Evolutionary conservation across 2,113 vertebrate genomes (phyloP).

Genomic region (Antechinus flavipes): DNA sequence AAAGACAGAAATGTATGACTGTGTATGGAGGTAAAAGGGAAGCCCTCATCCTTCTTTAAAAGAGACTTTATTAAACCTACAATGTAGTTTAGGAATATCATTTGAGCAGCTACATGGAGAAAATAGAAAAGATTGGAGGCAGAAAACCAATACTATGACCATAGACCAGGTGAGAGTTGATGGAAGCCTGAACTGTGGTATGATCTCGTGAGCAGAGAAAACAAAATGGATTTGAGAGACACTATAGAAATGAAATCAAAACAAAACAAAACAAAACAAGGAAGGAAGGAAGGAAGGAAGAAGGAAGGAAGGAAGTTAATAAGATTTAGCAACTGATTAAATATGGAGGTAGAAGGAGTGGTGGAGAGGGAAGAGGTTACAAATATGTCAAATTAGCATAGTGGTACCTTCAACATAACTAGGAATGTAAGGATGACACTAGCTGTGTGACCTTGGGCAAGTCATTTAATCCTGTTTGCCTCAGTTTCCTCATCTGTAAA

Average conservation of each 20-base stretch:
- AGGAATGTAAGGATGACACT: not conserved
- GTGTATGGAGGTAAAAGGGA: not conserved
- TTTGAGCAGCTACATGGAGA: not conserved
- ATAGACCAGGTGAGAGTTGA: not conserved
- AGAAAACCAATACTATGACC: not conserved
- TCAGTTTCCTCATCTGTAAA: not conserved
- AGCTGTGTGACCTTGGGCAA: not conserved
- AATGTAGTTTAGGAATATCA: not conserved
- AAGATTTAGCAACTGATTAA: not conserved
- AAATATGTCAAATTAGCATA: not conserved
- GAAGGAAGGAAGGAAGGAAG: not conserved
- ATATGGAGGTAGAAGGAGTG: not conserved
- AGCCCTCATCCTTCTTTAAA: not conserved
- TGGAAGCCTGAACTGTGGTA: not conserved
- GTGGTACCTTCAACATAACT: not conserved
- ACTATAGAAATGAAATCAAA: not conserved
- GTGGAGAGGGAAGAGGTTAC: not conserved
- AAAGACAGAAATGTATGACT: not conserved
- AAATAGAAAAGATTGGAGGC: not conserved
- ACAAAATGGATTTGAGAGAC: not conserved
- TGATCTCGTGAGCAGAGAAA: not conserved
- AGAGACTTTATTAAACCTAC: not conserved
- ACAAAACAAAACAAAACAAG: no score
- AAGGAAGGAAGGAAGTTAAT: not conserved
- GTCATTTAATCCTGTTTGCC: not conserved